phyloP scores from a whole-genome alignment of 2,888 invertebrate genomes.

The Deilephila porcellus region DNA sequence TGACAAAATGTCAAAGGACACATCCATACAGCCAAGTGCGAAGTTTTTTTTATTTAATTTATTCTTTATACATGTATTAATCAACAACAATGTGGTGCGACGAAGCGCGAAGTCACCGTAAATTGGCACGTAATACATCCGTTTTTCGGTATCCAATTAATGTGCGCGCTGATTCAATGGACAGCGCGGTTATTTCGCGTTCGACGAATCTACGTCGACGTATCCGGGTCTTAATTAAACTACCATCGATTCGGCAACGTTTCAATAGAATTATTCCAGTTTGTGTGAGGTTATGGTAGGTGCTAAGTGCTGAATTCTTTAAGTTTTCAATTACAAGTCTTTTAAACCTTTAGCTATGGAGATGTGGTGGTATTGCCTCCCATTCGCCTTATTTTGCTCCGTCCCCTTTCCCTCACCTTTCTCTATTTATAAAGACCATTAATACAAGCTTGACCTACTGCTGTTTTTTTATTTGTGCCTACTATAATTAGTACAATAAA shows the following conservation, averaged over 20 bases:
- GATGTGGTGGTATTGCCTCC: neutral
- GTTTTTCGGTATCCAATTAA: slow-evolving; percentile 54
- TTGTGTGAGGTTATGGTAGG: neutral
- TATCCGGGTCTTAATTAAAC: slow-evolving; percentile 43
- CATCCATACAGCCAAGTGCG: neutral
- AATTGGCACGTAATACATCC: slow-evolving; percentile 41
- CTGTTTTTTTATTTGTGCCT: too few species aligned
- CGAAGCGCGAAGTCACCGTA: slow-evolving; percentile 39
- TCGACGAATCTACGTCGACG: slow-evolving; percentile 32
- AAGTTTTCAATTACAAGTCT: neutral
- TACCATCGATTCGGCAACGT: slow-evolving; percentile 22
- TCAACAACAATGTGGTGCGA: slow-evolving; percentile 29
- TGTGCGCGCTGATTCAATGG: slow-evolving; percentile 45
- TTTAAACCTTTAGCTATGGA: neutral
- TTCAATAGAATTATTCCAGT: slow-evolving; percentile 3
- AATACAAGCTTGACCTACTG: too few species aligned
- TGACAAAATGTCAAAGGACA: neutral
- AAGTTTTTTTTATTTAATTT: neutral
- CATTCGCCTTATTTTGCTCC: too few species aligned
- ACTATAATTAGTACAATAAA: too few species aligned
- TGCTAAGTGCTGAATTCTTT: neutral
- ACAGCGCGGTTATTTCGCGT: slow-evolving; percentile 36
- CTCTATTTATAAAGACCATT: too few species aligned
- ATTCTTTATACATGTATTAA: slow-evolving; percentile 20
- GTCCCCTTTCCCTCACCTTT: too few species aligned